phyloP scores from a whole-genome alignment of 2,797 vertebrate genomes.

The Bryconaethiops microstoma region DNA sequence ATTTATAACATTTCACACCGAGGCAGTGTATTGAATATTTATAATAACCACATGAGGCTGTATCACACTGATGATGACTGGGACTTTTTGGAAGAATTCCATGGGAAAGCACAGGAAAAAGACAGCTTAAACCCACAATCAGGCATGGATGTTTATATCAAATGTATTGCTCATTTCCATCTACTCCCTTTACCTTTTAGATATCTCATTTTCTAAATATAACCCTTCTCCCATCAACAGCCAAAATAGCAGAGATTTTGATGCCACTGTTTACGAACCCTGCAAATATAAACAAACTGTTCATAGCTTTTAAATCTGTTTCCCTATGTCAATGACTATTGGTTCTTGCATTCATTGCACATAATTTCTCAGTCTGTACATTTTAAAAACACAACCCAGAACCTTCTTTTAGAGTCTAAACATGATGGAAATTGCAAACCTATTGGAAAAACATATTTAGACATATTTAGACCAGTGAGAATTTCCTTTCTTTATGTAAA shows the following conservation, averaged over 20 bases:
- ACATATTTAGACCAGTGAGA: not conserved
- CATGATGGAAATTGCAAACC: not conserved
- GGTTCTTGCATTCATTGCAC: not conserved
- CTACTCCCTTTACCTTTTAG: not conserved
- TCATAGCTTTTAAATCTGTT: not conserved
- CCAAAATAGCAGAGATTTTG: constrained; percentile 5
- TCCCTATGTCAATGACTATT: not conserved
- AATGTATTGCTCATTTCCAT: constrained; percentile 25
- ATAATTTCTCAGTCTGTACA: not conserved
- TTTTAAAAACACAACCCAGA: not conserved
- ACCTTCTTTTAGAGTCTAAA: not conserved
- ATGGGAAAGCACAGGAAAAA: constrained; percentile 9
- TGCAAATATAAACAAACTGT: constrained; percentile 6
- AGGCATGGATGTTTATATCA: not conserved
- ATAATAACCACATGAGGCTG: constrained; percentile 46
- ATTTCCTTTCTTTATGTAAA: not conserved
- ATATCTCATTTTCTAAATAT: constrained; percentile 18
- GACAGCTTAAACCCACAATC: constrained; percentile 15
- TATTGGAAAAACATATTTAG: not conserved
- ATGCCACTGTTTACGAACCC: constrained; percentile 8
- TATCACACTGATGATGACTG: constrained; percentile 26
- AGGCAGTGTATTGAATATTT: constrained; percentile 51
- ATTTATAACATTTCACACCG: constrained; percentile 53
- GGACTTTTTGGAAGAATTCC: constrained; percentile 27
- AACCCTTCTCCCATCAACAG: not conserved